These are phyloP conservation scores for Amazona guildingii DNA, from an alignment of 2,113 vertebrate genomes.

Conservation along the genomic window DNA sequence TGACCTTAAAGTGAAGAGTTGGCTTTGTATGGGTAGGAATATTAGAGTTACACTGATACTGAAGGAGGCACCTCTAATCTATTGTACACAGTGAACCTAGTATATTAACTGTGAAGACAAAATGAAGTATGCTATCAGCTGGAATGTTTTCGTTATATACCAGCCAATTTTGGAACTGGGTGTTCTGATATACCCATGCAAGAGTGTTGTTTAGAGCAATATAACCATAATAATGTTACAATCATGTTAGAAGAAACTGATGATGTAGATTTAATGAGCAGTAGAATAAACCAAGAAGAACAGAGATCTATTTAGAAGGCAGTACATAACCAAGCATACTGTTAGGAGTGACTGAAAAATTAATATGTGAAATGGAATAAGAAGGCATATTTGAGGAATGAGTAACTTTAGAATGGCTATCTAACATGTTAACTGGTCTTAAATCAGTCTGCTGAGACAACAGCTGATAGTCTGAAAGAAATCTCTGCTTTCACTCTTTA, in stretches of 20 bases:
- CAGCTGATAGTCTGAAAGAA: not conserved
- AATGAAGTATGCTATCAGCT: not conserved
- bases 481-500: not conserved
- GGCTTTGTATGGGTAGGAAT: not conserved
- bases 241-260: not conserved
- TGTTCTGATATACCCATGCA: not conserved
- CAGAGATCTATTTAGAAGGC: not conserved
- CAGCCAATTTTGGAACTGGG: not conserved
- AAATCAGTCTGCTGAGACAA: not conserved
- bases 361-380: not conserved
- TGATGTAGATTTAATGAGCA: not conserved
- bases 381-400: not conserved
- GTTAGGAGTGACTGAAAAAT: not conserved
- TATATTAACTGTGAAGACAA: not conserved
- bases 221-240: not conserved
- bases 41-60: not conserved
- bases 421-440: not conserved
- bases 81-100: not conserved
- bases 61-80: not conserved
- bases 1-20: not conserved
- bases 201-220: not conserved
- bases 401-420: not conserved
- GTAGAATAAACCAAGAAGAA: not conserved
- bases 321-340: not conserved
- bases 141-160: not conserved